phyloP scores from a whole-genome alignment of 2,113 vertebrate species.

The Cyanoramphus novaezelandiae region DNA sequence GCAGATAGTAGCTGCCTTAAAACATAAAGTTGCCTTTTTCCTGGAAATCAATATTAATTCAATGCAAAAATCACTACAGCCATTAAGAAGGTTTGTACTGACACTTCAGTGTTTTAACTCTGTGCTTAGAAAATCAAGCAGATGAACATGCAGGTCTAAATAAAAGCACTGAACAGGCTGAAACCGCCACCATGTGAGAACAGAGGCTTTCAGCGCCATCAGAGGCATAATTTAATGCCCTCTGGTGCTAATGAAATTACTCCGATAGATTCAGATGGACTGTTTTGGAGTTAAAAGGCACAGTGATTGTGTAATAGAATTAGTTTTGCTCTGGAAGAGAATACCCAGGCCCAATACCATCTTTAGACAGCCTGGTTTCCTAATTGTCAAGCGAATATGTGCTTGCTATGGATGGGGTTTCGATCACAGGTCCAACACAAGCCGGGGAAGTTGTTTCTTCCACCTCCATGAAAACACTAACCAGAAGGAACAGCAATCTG shows the following conservation, averaged over 20 bases:
- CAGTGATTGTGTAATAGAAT: not conserved
- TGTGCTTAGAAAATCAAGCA: not conserved
- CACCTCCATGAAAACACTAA: not conserved
- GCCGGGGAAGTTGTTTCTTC: not conserved
- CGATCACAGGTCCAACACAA: not conserved
- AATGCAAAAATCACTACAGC: not conserved
- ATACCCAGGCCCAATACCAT: not conserved
- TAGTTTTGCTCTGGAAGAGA: not conserved
- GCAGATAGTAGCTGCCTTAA: not conserved
- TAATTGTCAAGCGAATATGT: accelerated
- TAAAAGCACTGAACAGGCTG: not conserved
- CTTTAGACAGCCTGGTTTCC: not conserved
- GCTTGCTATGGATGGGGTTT: not conserved
- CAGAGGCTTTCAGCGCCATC: not conserved
- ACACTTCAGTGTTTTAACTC: not conserved
- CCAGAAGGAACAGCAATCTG: not conserved
- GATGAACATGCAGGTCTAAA: not conserved
- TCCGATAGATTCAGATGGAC: not conserved
- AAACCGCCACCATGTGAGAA: not conserved
- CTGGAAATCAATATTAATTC: not conserved
- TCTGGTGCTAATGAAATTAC: not conserved
- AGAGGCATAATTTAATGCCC: not conserved
- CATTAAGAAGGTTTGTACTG: not conserved
- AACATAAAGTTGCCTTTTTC: not conserved
- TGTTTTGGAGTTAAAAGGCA: not conserved